Base-by-base conservation (phyloP, 2,888 invertebrate species). In the Chironomus riparius region DNA sequence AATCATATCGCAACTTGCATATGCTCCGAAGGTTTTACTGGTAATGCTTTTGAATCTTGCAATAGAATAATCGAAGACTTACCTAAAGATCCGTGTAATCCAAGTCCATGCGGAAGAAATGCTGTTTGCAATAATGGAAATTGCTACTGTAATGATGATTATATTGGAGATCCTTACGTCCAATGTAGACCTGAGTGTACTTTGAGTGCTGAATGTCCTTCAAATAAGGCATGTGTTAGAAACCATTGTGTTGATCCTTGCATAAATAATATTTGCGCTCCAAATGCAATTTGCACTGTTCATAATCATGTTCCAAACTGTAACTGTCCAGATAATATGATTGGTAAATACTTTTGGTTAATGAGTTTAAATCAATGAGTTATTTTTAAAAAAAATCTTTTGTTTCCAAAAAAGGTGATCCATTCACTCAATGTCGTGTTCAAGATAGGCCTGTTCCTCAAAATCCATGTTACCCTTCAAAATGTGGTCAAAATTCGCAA, bases 271-370 rank as follows among this genome's bases (percentile, higher is more conserved):
- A 89, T 89, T 22, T 93, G 93, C 82, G 92, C 91, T 10, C 81
- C 86, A 76, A 88, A 88, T 79, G 91, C 92, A 13, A 83, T 87
- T 78, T 93, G 93, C 80, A 87, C 89, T 81, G 91, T 92, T 4
- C 86, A 90, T 68, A 91, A 91, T 81, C 92, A 93, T 80, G 89
- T 90, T 78, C 91, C 92, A 6, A 90, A 90, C 77, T 90, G 90
- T 79, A 85, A 84, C 75, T 89, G 89, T 79, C 82, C 85, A 6
- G 79, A 82, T 24, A 87, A 87, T 68, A 88, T 86, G 78, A 86
- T 87, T 75, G 90, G 90, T 56, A 61, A 88, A 89, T 82, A 88
- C 12, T 56, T 15, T 6, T 56, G 1, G 2, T 10, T 15, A 1
- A 15, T 56, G 1, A 1, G 13, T n/a, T n/a, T n/a, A n/a, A n/a